phyloP scores from a whole-genome alignment of 2,113 vertebrate species.

The Istiophorus platypterus region DNA sequence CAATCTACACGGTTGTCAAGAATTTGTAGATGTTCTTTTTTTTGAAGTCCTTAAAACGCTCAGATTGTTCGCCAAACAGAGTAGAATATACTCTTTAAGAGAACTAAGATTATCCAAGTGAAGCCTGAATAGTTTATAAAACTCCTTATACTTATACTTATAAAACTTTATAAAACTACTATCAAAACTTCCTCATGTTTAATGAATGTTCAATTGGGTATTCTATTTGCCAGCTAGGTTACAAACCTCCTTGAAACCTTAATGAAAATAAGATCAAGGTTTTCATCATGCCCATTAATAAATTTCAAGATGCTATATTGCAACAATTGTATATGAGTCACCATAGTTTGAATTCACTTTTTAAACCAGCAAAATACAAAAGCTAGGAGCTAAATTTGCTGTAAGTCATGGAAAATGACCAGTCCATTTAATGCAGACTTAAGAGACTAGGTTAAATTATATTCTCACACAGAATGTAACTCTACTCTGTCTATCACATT shows the following conservation, averaged over 20 bases:
- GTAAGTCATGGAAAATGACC: background rate
- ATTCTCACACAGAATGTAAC: slow-evolving; percentile 1
- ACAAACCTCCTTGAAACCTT: background rate
- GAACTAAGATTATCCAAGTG: background rate
- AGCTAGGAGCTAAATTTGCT: background rate
- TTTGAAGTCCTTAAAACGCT: background rate
- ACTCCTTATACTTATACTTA: too few species aligned
- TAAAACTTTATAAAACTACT: too few species aligned
- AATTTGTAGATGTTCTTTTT: too few species aligned
- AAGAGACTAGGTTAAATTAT: background rate
- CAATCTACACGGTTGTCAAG: background rate
- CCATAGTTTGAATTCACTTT: background rate
- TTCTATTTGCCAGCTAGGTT: background rate
- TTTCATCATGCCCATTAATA: background rate
- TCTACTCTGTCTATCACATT: slow-evolving; percentile 3
- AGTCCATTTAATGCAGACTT: background rate
- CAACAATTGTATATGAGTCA: background rate
- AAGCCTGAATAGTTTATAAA: background rate
- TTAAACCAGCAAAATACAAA: background rate
- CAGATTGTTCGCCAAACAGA: background rate
- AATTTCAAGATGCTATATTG: background rate
- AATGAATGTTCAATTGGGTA: background rate
- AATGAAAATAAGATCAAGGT: background rate
- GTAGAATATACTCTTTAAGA: background rate
- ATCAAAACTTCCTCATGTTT: slow-evolving; percentile 7